A percentile compares a stretch with the other conserved stretches of the same genome.
Conservation (phyloP, 1,140 invertebrate species). For the Macrocentrus cingulum region DNA sequence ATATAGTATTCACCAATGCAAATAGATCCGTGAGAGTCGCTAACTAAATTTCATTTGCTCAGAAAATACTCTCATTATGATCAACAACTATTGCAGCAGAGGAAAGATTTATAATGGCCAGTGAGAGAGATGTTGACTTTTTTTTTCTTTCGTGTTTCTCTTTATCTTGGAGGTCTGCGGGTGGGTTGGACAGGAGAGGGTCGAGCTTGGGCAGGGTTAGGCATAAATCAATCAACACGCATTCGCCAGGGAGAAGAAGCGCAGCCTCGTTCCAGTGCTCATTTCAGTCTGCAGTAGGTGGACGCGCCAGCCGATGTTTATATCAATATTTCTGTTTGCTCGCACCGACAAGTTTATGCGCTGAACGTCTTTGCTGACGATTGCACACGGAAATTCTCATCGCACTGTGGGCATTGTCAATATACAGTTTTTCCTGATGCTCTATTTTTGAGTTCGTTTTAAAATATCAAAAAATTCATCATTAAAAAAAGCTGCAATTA, state of each 20-base stretch:
- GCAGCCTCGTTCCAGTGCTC: conserved; percentile 23
- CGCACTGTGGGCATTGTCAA: background rate
- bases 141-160: conserved; percentile 19
- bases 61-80: too few species aligned
- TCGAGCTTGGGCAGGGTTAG: conserved; percentile 32
- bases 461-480: too few species aligned
- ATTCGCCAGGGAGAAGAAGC: conserved; percentile 31
- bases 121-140: conserved; percentile 32
- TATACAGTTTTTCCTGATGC: background rate
- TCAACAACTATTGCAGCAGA: too few species aligned
- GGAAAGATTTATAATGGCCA: background rate
- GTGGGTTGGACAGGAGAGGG: conserved; percentile 29
- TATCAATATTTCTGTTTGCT: conserved; percentile 38
- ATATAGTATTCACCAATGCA: background rate
- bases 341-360: conserved; percentile 32
- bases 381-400: too few species aligned
- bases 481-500: too few species aligned
- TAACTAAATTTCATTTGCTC: too few species aligned
- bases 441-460: too few species aligned
- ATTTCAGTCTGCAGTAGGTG: conserved; percentile 27
- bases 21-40: background rate
- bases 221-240: conserved; percentile 38
- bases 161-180: background rate
- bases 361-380: background rate
- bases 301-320: conserved; percentile 32